A percentile compares a stretch with the other conserved stretches of the same genome.
phyloP scores from a whole-genome alignment of 2,888 invertebrate genomes.

The Artemia sp. region DNA sequence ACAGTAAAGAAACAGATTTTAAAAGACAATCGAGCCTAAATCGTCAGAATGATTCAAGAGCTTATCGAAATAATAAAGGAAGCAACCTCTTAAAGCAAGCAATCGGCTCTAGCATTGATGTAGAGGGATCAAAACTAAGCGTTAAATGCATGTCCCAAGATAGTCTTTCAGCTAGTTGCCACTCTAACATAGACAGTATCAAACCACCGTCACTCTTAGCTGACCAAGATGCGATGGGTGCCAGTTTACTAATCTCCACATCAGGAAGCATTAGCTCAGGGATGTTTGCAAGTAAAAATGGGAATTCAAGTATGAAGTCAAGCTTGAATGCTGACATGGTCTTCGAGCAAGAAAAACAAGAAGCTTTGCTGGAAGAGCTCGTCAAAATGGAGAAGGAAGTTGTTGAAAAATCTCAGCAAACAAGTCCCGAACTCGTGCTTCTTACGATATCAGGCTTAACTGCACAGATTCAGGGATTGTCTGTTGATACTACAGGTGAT shows the following conservation, averaged over 20 bases:
- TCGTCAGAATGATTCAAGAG: slow-evolving; percentile 4
- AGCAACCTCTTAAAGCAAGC: slow-evolving; percentile 9
- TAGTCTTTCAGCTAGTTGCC: slow-evolving; percentile 31
- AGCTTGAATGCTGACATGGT: slow-evolving; percentile 20
- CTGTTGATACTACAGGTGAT: slow-evolving; percentile 2
- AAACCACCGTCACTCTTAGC: slow-evolving; percentile 70
- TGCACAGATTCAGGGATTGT: background rate
- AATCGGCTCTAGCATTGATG: slow-evolving; percentile 17
- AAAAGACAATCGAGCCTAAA: background rate
- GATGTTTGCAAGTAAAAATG: slow-evolving; percentile 1
- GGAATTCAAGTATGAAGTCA: slow-evolving; percentile 18
- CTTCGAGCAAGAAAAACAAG: slow-evolving; percentile 20
- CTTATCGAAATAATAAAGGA: background rate
- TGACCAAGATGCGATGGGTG: slow-evolving; percentile 36
- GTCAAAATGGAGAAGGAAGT: slow-evolving; percentile 19
- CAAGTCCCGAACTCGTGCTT: background rate
- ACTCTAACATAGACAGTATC: slow-evolving; percentile 55
- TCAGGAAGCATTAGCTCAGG: background rate
- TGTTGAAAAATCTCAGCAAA: slow-evolving; percentile 20
- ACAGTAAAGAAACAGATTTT: background rate
- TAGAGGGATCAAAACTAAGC: slow-evolving; percentile 21
- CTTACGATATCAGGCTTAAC: background rate
- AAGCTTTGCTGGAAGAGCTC: slow-evolving; percentile 19
- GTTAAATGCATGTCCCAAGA: slow-evolving; percentile 21
- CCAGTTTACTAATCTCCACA: slow-evolving; percentile 10